Evolutionary conservation across 1,140 invertebrate species (phyloP).

Genomic region (Limonius californicus): DNA sequence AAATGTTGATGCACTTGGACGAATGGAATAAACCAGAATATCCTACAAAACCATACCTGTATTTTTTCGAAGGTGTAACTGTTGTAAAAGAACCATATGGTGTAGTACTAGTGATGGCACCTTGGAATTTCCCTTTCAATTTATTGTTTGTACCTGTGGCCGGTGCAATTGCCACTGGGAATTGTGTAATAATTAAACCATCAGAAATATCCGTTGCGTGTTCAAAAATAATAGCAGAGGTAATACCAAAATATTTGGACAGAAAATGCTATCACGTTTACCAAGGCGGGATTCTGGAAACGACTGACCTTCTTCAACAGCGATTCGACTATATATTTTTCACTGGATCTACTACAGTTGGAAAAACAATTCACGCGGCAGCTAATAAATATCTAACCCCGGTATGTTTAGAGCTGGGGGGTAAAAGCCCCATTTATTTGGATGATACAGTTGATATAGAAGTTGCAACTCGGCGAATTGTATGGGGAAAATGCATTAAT

Average conservation of each 20-base stretch:
- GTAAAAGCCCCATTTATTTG: constrained; percentile 81
- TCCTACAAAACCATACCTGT: constrained; percentile 62
- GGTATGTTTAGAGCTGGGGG: constrained; percentile 92
- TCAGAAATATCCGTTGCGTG: constrained; percentile 52
- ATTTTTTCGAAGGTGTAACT: constrained; percentile 65
- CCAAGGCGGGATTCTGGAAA: constrained; percentile 79
- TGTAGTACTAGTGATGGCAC: constrained; percentile 83
- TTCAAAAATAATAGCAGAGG: not conserved
- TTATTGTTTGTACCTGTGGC: constrained; percentile 63
- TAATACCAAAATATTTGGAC: constrained; percentile 87
- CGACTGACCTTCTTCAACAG: constrained; percentile 79
- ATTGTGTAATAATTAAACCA: constrained; percentile 91
- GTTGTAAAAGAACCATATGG: constrained; percentile 83
- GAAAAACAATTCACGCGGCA: constrained; percentile 85
- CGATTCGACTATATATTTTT: constrained; percentile 98
- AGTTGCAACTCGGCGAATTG: constrained; percentile 70
- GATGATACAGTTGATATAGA: constrained; percentile 72
- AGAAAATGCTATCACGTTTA: constrained; percentile 54
- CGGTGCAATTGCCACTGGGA: constrained; percentile 87
- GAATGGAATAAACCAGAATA: constrained; percentile 64
- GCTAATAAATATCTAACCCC: constrained; percentile 92
- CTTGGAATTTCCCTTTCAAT: constrained; percentile 98
- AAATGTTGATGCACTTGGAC: constrained; percentile 59
- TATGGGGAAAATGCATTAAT: constrained; percentile 96
- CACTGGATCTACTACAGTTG: constrained; percentile 85